Evolutionary conservation across 2,888 invertebrate species (phyloP), one percentile per base, ranked within the genome.

Genomic region (Euproctis similis): DNA sequence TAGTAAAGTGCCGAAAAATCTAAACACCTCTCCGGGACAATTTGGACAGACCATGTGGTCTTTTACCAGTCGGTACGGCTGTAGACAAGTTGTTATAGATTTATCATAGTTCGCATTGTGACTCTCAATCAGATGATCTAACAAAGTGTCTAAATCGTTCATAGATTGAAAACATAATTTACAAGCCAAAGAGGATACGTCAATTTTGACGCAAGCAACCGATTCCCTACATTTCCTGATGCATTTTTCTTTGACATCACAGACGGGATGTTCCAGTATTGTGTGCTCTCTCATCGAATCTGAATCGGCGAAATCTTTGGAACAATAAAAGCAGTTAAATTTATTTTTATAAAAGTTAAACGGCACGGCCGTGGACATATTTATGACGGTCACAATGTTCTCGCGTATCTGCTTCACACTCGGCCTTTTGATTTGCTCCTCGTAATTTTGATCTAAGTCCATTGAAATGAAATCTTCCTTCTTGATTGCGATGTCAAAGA

Each of bases 321-420:
- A 77, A 25, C 84, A 84, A 35, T 75, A 84, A 36, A 84, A 84
- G 25, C 84, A 84, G 17, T 82, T 82, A 24, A 81, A 84, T 35
- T 77, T 82, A 36, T 82, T 84, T 34, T 81, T 80, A 43, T 72
- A 80, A 34, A 82, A 82, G 38, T 77, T 82, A 34, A 84, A 84
- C 3, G 84, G 84, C 50, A 84, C 65, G 0, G 82, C 82, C 0
- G 84, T 84, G 0, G 84, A 84, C 81, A 82, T 82, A 19, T 78
- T 82, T 1, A 84, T 68, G 0, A 84, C 71, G 6, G 55, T 73
- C 0, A 78, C 71, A 8, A 84, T 76, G 28, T 84, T 84, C 30
- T 80, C 71, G 1, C 81, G 43, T 1, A 84, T 71, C 36, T 76
- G 78, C 38, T 82, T 81, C 0, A 84, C 81, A 37, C 76, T 78